Evolutionary conservation across 2,113 vertebrate genomes (phyloP), one percentile per base, ranked within the genome.

Genomic region (Myiozetetes cayanensis): DNA sequence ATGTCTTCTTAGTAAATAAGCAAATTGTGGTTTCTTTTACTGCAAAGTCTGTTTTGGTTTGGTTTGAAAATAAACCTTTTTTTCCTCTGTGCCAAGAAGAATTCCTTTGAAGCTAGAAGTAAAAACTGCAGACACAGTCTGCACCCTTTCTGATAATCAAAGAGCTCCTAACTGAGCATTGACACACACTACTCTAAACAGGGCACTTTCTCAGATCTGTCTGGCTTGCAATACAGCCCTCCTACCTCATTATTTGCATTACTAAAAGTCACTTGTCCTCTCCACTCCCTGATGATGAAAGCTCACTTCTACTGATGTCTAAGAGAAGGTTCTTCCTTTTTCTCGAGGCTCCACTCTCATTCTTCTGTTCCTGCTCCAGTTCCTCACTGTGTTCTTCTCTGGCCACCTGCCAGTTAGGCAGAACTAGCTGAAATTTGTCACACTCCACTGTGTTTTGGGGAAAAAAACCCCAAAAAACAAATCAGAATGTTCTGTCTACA

Each of bases 101-200:
- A 77, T 22, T 27, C 4, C 9, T 95, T 93, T 90, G 83, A 93
- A 94, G 78, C 7, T n/a, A 41, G 28, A 79, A 72, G 35, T 39
- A 9, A 63, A 74, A 83, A 74, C n/a, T 80, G 20, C 39, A 86
- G 63, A 43, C 17, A 41, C 0, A 4, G 9, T 28, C 49, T 80
- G 14, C 8, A 47, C 68, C 9, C 43, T 63, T 83, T 84, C 72
- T 85, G 81, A 41, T 61, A 66, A 90, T 55, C 73, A 89, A 68
- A 86, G 62, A 50, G 5, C 6, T 71, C 55, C 73, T 80, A 71
- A 47, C 55, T 19, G 37, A 71, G 61, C 31, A 66, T 33, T 52
- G 75, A 22, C 50, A 74, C 49, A 53, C 23, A 16, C 20, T n/a
- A 12, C 31, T 75, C 30, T 68, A 53, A 89, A 66, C 4, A 10